Percentiles rank a stretch among this genome's conserved stretches.
These are phyloP conservation scores for Cepaea hortensis DNA, from an alignment of 2,888 invertebrate genomes.

Conservation along the genomic window DNA sequence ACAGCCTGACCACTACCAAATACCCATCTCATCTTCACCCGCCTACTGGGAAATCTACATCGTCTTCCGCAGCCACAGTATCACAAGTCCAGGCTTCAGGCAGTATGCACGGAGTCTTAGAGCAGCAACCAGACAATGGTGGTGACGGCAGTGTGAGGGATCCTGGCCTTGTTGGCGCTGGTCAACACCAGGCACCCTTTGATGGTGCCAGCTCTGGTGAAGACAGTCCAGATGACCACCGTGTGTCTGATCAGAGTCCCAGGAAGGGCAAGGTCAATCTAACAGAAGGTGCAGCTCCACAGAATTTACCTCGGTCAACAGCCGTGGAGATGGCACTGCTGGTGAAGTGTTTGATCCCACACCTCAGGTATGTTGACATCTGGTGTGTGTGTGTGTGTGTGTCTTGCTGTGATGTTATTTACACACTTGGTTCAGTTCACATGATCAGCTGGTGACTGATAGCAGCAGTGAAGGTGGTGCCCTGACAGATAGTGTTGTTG, in stretches of 20 bases:
- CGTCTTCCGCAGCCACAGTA: not conserved
- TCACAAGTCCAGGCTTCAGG: not conserved
- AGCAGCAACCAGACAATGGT: not conserved
- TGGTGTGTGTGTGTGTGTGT: not conserved
- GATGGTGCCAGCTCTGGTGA: not conserved
- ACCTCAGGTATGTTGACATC: conserved; percentile 27
- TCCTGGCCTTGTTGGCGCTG: not conserved
- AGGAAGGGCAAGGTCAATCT: too few species aligned
- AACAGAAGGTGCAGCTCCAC: not conserved
- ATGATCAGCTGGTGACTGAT: not conserved
- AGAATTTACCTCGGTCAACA: conserved; percentile 10
- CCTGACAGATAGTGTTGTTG: too few species aligned
- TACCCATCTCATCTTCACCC: not conserved
- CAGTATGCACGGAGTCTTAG: not conserved
- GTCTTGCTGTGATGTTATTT: not conserved
- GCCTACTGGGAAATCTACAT: not conserved
- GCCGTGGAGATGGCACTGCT: conserved; percentile 19
- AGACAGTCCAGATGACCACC: not conserved
- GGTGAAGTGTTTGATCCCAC: conserved; percentile 28
- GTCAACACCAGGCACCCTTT: not conserved
- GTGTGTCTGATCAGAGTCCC: not conserved
- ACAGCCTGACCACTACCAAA: conserved; percentile 9
- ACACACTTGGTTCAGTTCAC: too few species aligned
- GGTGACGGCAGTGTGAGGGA: not conserved
- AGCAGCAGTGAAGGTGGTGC: too few species aligned